Evolutionary conservation across 2,888 invertebrate genomes (phyloP).

Genomic region (Pristionchus japonicus): DNA sequence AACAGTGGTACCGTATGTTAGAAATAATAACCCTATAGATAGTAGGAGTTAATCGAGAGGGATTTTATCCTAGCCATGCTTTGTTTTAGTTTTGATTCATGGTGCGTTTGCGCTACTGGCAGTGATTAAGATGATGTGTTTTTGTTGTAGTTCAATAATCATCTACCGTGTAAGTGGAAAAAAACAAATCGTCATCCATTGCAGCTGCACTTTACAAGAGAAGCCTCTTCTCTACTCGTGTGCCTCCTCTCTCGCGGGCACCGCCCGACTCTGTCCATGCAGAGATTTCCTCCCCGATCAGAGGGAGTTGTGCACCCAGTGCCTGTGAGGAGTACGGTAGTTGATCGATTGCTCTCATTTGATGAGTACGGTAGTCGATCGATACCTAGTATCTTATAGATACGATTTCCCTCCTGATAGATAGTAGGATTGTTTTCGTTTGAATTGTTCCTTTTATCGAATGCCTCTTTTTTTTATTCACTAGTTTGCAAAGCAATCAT

Average conservation of each 20-base stretch:
- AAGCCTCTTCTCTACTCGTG: constrained; percentile 11
- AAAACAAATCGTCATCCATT: no score
- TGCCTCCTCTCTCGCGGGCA: constrained; percentile 29
- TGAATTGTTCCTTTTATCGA: neutral
- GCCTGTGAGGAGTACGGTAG: no score
- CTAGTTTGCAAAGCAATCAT: neutral
- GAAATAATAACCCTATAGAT: no score
- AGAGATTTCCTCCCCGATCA: constrained; percentile 54
- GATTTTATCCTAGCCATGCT: no score
- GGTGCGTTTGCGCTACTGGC: neutral
- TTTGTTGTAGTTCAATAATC: no score
- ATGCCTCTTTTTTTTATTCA: neutral
- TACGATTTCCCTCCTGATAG: no score
- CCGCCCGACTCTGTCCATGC: constrained; percentile 63
- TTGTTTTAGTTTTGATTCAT: neutral
- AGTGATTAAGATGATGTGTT: neutral
- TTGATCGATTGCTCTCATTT: no score
- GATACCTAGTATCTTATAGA: no score
- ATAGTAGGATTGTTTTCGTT: neutral
- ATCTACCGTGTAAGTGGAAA: no score
- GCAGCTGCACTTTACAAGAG: constrained; percentile 43
- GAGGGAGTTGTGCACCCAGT: constrained; percentile 54
- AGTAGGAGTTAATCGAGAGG: no score
- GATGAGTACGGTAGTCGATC: neutral
- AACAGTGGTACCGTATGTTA: no score